Base-by-base conservation (phyloP, 2,888 invertebrate genomes). In the Amiota minor region DNA sequence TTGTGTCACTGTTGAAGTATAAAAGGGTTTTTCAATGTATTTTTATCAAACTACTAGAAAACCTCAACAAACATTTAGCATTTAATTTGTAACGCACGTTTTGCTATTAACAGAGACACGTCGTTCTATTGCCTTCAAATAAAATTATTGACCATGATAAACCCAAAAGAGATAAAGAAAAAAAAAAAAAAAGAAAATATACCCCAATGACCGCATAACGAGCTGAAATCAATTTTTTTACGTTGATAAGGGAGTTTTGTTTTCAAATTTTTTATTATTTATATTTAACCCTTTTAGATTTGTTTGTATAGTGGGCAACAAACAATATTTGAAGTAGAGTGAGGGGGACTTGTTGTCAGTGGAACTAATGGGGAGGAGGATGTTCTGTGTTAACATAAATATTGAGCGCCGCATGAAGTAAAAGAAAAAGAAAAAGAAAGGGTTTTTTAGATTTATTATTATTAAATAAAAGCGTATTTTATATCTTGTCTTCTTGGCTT, bases 11-110 rank as follows among this genome's bases (percentile, higher is more conserved):
- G 83, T 85, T 83, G 83, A 83, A 82, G 83, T 83, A 83, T 82
- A 85, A 84, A 83, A 85, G 86, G 83, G 86, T 84, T 80, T 59
- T 35, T 6, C 82, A 82, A 85, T 82, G 85, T 84, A 82, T 74
- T 85, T 84, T 85, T 83, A 75, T 35, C 35, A 35, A 35, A 77
- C 73, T 76, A 82, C 79, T 76, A 74, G 72, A 83, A 85, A 85
- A 79, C 82, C 85, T 79, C 78, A 86, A 82, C 85, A 84, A 84
- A 85, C 82, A 84, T 59, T 16, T 20, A 18, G n/a, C 59, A 59
- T 85, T 86, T 62, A 85, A 85, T 85, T 85, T 86, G 84, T 85
- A 85, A 85, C 85, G 85, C 86, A 86, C 85, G 85, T 86, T 86
- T 81, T 81, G 81, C 86, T 84, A 84, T 61, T 71, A 50, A 35